Conservation (phyloP, 2,888 invertebrate species). For the Dysmachus trigonus region DNA sequence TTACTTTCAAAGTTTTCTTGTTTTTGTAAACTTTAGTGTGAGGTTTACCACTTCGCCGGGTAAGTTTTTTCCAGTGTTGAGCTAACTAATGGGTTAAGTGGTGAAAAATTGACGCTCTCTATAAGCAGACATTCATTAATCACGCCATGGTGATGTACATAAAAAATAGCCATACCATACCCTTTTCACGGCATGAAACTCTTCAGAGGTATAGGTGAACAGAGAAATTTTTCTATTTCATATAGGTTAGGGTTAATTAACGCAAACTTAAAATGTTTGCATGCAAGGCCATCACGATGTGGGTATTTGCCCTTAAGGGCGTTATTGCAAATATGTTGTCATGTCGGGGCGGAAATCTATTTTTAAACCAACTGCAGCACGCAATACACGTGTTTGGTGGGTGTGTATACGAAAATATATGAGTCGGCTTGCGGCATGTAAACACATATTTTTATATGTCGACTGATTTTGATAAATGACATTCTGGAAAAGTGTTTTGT, state of each 20-base stretch:
- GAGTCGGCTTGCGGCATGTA: not conserved
- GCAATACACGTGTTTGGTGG: not conserved
- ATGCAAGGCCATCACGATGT: not conserved
- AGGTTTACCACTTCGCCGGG: not conserved
- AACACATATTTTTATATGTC: not conserved
- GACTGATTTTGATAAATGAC: not conserved
- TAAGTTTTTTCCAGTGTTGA: not conserved
- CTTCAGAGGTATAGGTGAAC: not conserved
- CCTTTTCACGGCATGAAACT: not conserved
- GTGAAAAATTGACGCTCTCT: not conserved
- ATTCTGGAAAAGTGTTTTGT: too few species aligned
- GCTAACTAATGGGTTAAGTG: constrained; percentile 15
- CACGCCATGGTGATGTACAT: not conserved
- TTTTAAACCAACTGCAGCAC: not conserved
- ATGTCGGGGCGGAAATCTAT: not conserved
- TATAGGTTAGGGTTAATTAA: not conserved
- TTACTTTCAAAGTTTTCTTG: not conserved
- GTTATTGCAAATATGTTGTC: not conserved
- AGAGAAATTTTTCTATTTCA: not conserved
- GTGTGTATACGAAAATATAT: not conserved
- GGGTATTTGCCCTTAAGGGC: not conserved
- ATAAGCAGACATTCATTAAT: not conserved
- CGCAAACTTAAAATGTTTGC: not conserved
- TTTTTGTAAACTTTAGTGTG: not conserved
- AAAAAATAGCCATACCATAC: not conserved